Conservation (phyloP, 2,888 invertebrate genomes). For the Mongoloraphidia duomilia region DNA sequence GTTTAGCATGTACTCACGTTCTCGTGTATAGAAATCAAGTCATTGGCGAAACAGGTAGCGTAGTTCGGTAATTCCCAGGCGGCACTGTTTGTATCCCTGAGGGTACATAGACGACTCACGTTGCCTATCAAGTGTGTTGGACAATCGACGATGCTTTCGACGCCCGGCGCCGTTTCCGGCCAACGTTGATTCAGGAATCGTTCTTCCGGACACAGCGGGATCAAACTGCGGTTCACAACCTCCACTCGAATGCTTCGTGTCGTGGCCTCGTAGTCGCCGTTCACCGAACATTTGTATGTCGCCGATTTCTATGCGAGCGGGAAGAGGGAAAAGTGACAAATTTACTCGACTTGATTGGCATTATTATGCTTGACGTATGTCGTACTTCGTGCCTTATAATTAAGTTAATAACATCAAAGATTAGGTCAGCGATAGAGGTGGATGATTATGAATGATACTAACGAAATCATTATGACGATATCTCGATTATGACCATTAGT, state of each 20-base stretch:
- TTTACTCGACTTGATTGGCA: neutral
- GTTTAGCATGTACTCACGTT: constrained; percentile 33
- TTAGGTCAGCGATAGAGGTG: no score
- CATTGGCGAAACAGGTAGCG: constrained; percentile 53
- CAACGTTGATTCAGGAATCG: constrained; percentile 43
- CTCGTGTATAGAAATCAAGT: constrained; percentile 44
- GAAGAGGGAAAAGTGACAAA: constrained; percentile 3
- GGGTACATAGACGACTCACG: constrained; percentile 39
- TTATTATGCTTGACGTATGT: no score
- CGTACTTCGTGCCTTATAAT: no score
- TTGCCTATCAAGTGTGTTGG: constrained; percentile 37
- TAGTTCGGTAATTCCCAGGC: constrained; percentile 67
- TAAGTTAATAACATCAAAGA: no score
- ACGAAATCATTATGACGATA: no score
- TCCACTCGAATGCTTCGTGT: constrained; percentile 50
- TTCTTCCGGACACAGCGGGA: constrained; percentile 40
- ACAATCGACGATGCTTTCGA: constrained; percentile 48
- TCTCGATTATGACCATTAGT: no score
- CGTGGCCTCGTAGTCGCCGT: constrained; percentile 28
- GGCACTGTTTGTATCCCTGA: constrained; percentile 46
- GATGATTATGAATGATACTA: no score
- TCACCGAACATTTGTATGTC: constrained; percentile 61
- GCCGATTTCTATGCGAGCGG: constrained; percentile 49
- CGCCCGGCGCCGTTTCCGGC: constrained; percentile 60
- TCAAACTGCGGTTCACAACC: constrained; percentile 43